Evolutionary conservation across 2,113 vertebrate species (phyloP).

Genomic region (Numida meleagris): DNA sequence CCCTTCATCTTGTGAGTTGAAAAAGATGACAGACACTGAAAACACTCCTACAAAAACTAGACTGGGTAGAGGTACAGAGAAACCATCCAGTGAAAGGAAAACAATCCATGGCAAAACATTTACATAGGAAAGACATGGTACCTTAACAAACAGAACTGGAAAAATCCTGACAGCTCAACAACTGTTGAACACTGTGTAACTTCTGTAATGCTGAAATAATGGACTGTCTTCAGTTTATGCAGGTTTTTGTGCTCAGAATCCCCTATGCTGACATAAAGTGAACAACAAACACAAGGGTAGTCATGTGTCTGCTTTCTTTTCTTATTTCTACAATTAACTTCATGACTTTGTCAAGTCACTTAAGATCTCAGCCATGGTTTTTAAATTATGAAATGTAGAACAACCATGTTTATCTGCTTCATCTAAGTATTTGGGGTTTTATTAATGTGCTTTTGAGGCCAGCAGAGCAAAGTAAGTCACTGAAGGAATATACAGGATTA

Average conservation of each 20-base stretch:
- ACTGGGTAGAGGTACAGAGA: not conserved
- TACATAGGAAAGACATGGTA: not conserved
- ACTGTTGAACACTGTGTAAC: not conserved
- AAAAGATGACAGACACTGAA: not conserved
- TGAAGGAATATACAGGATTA: not conserved
- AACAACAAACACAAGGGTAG: not conserved
- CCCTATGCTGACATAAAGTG: not conserved
- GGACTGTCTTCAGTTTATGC: rapidly evolving
- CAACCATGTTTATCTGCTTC: not conserved
- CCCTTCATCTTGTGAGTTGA: not conserved
- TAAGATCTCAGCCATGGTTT: not conserved
- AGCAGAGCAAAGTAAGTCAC: not conserved
- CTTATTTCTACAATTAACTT: not conserved
- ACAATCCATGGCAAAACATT: not conserved
- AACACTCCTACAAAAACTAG: not conserved
- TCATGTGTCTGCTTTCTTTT: not conserved
- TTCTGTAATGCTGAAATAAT: not conserved
- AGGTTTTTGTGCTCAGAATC: not conserved
- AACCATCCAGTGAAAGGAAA: not conserved
- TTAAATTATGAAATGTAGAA: not conserved
- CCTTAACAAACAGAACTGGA: not conserved
- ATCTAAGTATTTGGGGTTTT: not conserved
- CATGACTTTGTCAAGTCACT: not conserved
- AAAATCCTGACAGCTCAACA: not conserved
- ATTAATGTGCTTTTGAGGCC: not conserved